Evolutionary conservation across 2,888 invertebrate species (phyloP).

Genomic region (Lasioglossum calceatum): DNA sequence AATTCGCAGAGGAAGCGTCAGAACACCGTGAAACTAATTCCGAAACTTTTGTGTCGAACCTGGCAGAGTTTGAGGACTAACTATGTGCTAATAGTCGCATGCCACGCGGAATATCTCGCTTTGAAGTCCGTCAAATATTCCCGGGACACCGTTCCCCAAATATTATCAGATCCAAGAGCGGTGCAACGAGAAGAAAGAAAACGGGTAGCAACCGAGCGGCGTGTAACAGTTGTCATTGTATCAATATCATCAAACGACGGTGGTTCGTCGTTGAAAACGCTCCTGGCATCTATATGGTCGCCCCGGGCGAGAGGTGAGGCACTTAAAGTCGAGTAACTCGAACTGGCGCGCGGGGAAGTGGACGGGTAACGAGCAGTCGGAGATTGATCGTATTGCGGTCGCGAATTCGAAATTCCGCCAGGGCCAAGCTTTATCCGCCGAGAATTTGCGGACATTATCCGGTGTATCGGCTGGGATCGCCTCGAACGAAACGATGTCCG

Average conservation of each 20-base stretch:
- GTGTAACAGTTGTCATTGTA: slow-evolving; percentile 41
- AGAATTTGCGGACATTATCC: slow-evolving; percentile 56
- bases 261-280: slow-evolving; percentile 41
- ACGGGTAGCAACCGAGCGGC: slow-evolving; percentile 1
- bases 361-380: slow-evolving; percentile 76
- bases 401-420: slow-evolving; percentile 75
- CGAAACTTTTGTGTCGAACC: neutral
- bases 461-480: slow-evolving; percentile 44
- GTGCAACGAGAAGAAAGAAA: neutral
- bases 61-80: neutral
- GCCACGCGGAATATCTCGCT: neutral
- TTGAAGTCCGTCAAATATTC: neutral
- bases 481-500: slow-evolving; percentile 30
- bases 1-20: neutral
- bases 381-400: slow-evolving; percentile 75
- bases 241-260: slow-evolving; percentile 49
- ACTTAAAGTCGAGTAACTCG: slow-evolving; percentile 71
- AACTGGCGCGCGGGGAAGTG: slow-evolving; percentile 67
- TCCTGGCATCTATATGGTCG: slow-evolving; percentile 53
- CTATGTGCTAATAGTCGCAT: neutral
- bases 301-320: slow-evolving; percentile 43
- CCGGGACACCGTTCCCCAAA: neutral
- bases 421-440: slow-evolving; percentile 57
- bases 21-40: neutral
- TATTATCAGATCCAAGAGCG: neutral